Base-by-base conservation (phyloP, 2,113 vertebrate species). In the Phainopepla nitens region DNA sequence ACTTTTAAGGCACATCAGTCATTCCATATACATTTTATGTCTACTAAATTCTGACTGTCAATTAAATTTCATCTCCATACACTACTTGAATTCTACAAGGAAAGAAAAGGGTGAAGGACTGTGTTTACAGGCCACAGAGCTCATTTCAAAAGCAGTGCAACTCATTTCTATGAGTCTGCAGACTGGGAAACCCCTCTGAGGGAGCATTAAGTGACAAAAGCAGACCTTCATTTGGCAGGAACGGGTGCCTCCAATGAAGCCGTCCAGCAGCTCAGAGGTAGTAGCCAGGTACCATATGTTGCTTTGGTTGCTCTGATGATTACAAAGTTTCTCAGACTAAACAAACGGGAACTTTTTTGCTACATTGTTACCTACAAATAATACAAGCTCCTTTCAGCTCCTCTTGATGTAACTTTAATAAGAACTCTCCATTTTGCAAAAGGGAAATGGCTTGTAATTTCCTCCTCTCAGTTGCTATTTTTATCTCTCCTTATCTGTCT, bases 1-100 rank as follows among this genome's bases (percentile, higher is more conserved):
- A 96, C 84, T 96, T 92, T 93, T 97, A 96, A 97, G 96, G 96
- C 96, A 97, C 94, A 94, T 97, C 90, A 94, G 90, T 95, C 80
- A 75, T 92, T 92, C 83, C 56, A 61, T 33, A 64, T 68, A 47
- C 45, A 82, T 57, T 79, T 95, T 50, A 87, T 10, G 4, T 56
- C 41, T 73, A 54, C 64, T 90, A 81, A 84, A 90, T 93, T 71
- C 69, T 87, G 82, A 72, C 72, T 61, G 72, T 51, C 56, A 64
- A 41, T 70, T 65, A 76, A 51, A 56, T 84, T 90, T 57, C n/a
- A 57, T 68, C 89, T 89, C 44, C 56, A 77, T 9, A 86, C 49
- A 61, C 27, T 65, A 35, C 53, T 71, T 81, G 64, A 81, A 83
- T 89, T 90, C 39, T 71, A 49, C 49, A 56, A 81, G 58, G 9